Evolutionary conservation across 2,113 vertebrate species (phyloP).

Genomic region (Sinocyclocheilus anshuiensis): DNA sequence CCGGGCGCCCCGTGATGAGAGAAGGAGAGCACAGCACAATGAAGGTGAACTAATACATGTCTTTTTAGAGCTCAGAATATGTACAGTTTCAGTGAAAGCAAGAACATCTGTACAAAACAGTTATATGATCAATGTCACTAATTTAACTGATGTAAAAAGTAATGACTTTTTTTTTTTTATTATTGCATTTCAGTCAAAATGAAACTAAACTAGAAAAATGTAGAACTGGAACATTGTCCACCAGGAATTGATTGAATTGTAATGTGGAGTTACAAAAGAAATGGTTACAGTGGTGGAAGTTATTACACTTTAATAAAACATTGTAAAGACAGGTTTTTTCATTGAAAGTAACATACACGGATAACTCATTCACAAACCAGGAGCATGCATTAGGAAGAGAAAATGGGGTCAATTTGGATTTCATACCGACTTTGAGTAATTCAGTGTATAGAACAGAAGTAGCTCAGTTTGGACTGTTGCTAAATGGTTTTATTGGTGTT

Average conservation of each 20-base stretch:
- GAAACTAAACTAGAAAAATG: not conserved
- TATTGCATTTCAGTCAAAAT: no score
- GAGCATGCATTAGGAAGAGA: not conserved
- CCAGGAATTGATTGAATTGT: not conserved
- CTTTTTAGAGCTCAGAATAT: not conserved
- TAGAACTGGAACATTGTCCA: not conserved
- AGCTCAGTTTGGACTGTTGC: not conserved
- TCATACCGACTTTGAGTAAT: not conserved
- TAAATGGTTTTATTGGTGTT: not conserved
- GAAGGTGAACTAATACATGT: conserved; percentile 76
- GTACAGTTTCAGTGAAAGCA: not conserved
- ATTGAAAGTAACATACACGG: not conserved
- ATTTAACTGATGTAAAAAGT: not conserved
- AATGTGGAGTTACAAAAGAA: not conserved
- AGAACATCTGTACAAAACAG: not conserved
- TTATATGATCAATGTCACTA: not conserved
- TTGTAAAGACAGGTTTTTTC: not conserved
- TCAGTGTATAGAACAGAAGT: not conserved
- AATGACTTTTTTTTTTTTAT: no score
- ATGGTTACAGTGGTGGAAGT: not conserved
- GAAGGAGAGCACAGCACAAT: conserved; percentile 89
- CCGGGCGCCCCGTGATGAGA: conserved; percentile 85
- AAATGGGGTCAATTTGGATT: not conserved
- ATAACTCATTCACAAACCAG: not conserved
- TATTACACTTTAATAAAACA: not conserved